These are phyloP conservation scores for Dendrophyllia cribrosa DNA, from an alignment of 64 coral and sea anemone genomes.

Conservation along the genomic window DNA sequence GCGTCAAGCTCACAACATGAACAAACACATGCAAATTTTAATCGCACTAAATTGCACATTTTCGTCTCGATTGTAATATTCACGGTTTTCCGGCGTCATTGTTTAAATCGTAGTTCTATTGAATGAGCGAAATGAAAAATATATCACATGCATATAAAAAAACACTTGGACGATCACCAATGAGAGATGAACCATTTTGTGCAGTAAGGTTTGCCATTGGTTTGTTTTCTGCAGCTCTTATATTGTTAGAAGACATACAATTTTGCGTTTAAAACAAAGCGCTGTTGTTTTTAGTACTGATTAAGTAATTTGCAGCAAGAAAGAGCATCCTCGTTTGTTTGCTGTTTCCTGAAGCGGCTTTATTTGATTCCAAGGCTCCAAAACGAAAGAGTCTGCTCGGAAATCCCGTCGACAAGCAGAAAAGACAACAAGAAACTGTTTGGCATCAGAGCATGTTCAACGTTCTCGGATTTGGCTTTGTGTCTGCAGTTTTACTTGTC, in stretches of 20 bases:
- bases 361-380: neutral
- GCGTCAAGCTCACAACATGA: neutral
- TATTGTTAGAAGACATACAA: neutral
- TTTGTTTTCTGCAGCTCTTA: neutral
- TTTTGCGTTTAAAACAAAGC: neutral
- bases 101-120: neutral
- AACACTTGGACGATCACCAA: neutral
- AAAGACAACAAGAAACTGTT: neutral
- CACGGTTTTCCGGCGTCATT: neutral
- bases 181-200: neutral
- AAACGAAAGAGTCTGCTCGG: too few species aligned
- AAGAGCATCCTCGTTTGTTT: neutral
- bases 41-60: neutral
- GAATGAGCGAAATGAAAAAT: neutral
- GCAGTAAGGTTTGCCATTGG: neutral
- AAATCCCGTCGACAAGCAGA: too few species aligned
- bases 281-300: neutral
- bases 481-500: conserved; percentile 61
- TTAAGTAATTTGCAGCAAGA: neutral
- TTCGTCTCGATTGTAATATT: too few species aligned
- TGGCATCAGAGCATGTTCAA: neutral
- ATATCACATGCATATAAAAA: neutral
- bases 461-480: conserved; percentile 66
- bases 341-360: neutral
- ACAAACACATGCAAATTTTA: conserved; percentile 34